Percentiles rank a stretch among this genome's conserved stretches.
These are phyloP conservation scores for Abramis brama DNA, from an alignment of 2,113 vertebrate species.

Conservation along the genomic window DNA sequence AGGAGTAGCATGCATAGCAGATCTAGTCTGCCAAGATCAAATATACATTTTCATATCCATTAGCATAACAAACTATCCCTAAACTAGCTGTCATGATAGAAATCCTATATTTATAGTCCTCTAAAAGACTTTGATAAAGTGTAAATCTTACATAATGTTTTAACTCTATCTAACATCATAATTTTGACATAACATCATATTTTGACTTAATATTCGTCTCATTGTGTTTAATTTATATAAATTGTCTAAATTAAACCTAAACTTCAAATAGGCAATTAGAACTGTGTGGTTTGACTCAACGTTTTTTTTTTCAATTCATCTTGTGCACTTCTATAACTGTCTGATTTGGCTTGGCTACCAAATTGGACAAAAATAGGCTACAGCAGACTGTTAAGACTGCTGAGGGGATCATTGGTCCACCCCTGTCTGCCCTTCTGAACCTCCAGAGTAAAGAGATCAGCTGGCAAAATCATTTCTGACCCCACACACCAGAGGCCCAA, in stretches of 20 bases:
- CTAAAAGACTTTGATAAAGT: too few species aligned
- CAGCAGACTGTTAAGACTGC: neutral
- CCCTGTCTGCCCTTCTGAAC: neutral
- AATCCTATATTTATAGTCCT: too few species aligned
- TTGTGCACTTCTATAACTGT: neutral
- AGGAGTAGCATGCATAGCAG: too few species aligned
- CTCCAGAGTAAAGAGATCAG: neutral
- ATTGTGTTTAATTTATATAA: neutral
- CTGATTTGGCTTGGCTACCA: neutral
- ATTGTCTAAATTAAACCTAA: neutral
- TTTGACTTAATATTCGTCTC: neutral
- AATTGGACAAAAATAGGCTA: conserved; percentile 3
- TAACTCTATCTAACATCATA: neutral
- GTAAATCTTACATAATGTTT: too few species aligned
- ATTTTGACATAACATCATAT: neutral
- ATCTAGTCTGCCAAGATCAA: too few species aligned
- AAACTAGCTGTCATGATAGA: too few species aligned
- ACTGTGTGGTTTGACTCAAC: neutral
- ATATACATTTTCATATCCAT: too few species aligned
- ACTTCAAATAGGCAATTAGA: neutral
- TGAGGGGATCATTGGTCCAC: neutral
- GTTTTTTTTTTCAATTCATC: neutral
- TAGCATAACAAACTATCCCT: too few species aligned
- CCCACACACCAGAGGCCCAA: neutral
- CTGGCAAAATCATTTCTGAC: neutral